Conservation (phyloP, 2,113 vertebrate species). For the Sebastes fasciatus region DNA sequence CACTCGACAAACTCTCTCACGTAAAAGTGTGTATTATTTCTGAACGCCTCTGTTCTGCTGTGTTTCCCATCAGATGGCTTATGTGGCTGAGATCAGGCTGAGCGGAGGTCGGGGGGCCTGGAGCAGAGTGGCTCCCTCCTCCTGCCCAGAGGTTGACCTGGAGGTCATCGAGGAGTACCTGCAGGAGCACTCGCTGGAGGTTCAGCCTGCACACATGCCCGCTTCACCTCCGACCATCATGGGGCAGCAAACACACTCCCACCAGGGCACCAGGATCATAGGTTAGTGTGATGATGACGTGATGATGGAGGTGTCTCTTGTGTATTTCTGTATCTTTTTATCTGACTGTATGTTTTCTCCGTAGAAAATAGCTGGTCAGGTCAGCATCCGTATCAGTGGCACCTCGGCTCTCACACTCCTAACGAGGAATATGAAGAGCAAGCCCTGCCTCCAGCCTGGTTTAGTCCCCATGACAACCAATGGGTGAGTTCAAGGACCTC, state of each 20-base stretch:
- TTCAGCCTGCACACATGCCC: conserved; percentile 60
- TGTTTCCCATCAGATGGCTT: conserved; percentile 71
- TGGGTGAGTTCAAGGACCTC: conserved; percentile 69
- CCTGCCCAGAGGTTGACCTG: conserved; percentile 81
- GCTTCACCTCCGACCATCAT: conserved; percentile 39
- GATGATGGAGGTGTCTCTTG: background rate
- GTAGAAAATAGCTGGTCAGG: conserved; percentile 83
- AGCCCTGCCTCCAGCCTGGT: conserved; percentile 59
- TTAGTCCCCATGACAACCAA: conserved; percentile 64
- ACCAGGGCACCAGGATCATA: conserved; percentile 68
- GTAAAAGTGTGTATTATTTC: background rate
- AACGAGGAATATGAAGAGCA: conserved; percentile 68
- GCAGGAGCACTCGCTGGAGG: conserved; percentile 84
- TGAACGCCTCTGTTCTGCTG: background rate
- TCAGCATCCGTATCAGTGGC: conserved; percentile 81
- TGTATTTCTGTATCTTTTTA: background rate
- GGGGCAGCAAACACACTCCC: conserved; percentile 51
- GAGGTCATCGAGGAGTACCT: conserved; percentile 87
- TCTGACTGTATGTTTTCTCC: conserved; percentile 14
- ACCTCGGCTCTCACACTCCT: conserved; percentile 59
- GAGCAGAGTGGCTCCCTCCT: conserved; percentile 57
- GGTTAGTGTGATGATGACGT: conserved; percentile 60
- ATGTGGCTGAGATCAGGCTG: conserved; percentile 71
- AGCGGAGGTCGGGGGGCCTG: conserved; percentile 53
- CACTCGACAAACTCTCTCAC: background rate